Base-by-base conservation (phyloP, 2,797 vertebrate species). In the Lacerta agilis region DNA sequence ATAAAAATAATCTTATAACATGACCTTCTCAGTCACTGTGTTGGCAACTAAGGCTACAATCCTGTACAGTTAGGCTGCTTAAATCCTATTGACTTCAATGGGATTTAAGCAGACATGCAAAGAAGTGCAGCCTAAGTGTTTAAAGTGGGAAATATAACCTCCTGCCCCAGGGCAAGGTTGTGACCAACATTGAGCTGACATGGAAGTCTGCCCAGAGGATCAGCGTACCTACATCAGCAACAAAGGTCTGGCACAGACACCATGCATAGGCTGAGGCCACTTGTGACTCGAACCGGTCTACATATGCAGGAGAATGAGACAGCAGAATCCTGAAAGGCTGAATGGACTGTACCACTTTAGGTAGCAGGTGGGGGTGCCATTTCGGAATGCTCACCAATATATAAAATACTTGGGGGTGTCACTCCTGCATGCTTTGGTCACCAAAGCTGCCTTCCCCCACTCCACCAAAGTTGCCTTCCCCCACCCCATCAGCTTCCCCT, bases 1-100 rank as follows among this genome's bases (percentile, higher is more conserved):
- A 89, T 75, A 75, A 75, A 55, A 85, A 67, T 38, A 85, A 85
- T 76, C 71, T 66, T 69, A 75, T 81, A 78, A 81, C 69, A 80
- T 85, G 41, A 55, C 38, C 72, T 79, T 84, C n/a, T 84, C 29
- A 79, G 61, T 67, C 36, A 45, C 66, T 38, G 38, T 80, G 43
- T 66, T 81, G 55, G 78, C 58, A 79, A 80, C 75, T 66, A 80
- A 38, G 61, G 29, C 43, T 76, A 81, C 69, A 76, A 8, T 76
- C 38, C 49, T 81, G n/a, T 55, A 67, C n/a, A 67, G 71, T 67
- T 38, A 85, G 58, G 33, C n/a, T 55, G 41, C 41, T 38, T 85
- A 55, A 75, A 67, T 49, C 25, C 71, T 55, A 33, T 55, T 89
- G 83, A 79, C 58, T 85, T 88, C 77, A 67, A 43, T 55, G 8